Percentiles rank a stretch among this genome's conserved stretches.
Conservation (phyloP, 2,113 vertebrate genomes). For the Triplophysa tibetana region DNA sequence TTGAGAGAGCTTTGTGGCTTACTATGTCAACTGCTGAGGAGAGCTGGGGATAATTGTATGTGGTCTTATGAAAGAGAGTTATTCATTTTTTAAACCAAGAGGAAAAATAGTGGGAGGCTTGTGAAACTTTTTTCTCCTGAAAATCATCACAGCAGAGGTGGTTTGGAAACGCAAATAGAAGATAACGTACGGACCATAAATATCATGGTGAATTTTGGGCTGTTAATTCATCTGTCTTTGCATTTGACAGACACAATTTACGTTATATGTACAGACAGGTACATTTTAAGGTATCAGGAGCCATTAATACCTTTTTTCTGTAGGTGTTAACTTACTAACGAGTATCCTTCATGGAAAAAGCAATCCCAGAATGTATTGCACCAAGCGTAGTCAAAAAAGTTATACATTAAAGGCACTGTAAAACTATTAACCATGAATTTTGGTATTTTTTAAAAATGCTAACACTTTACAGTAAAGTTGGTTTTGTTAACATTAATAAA, state of each 20-base stretch:
- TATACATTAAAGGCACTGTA: no score
- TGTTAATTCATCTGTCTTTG: not conserved
- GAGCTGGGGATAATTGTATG: constrained; percentile 61
- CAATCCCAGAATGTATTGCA: no score
- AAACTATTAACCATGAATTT: no score
- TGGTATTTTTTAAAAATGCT: no score
- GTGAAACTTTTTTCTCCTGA: constrained; percentile 68
- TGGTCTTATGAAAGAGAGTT: constrained; percentile 65
- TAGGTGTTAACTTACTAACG: no score
- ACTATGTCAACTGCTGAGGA: constrained; percentile 63
- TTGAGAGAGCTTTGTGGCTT: constrained; percentile 66
- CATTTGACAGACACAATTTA: not conserved
- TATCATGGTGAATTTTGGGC: constrained; percentile 1
- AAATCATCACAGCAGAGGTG: constrained; percentile 61
- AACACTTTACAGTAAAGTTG: no score
- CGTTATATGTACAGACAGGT: no score
- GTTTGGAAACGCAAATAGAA: constrained; percentile 56
- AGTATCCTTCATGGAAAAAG: no score
- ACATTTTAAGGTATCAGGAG: no score
- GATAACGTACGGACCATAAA: constrained; percentile 40
- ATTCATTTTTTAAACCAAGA: constrained; percentile 72
- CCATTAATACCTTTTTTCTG: no score
- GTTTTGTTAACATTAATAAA: no score
- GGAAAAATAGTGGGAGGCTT: constrained; percentile 70
- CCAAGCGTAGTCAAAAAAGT: no score